Base-by-base conservation (phyloP, 2,113 vertebrate species). In the Cervus canadensis region DNA sequence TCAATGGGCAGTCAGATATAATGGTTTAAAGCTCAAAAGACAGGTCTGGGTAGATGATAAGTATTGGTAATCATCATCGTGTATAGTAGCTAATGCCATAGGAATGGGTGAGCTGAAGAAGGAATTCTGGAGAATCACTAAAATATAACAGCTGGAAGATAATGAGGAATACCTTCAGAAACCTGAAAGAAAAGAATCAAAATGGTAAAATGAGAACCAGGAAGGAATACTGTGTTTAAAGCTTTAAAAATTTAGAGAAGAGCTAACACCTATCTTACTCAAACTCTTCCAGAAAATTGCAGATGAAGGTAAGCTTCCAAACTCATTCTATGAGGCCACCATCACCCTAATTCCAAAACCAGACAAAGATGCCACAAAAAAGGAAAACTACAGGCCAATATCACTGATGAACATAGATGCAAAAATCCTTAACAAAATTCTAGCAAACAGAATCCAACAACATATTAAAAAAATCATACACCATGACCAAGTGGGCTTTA, bases 121-220 rank as follows among this genome's bases (percentile, higher is more conserved):
- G 78, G 81, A 94, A 50, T 91, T 86, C 71, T 93, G 40, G 26
- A 25, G 16, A 84, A 93, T 81, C 13, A 86, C n/a, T 62, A 83
- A 87, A 43, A 67, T 71, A 11, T 30, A 91, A 83, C 30, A 36
- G 43, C 43, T 96, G 33, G 59, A 40, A 96, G 87, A 56, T 50
- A 86, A 83, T 7, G 30, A 91, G 56, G 48, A 88, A 88, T 28
- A 87, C 30, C 78, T 89, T 83, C 16, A n/a, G 30, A 95, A 85
- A 92, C 28, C 28, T 89, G 36, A 87, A 92, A 91, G 45, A 67
- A 36, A 96, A 92, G 54, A 74, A 40, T 89, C 30, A 90, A 26
- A 87, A 96, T 45, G 92, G n/a, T 94, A 96, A 94, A 91, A 96
- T 62, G 3, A 96, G 16, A 93, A 88, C 25, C 48, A 94, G 36